Conservation (phyloP, 2,888 invertebrate species). For the Ariolimax columbianus region DNA sequence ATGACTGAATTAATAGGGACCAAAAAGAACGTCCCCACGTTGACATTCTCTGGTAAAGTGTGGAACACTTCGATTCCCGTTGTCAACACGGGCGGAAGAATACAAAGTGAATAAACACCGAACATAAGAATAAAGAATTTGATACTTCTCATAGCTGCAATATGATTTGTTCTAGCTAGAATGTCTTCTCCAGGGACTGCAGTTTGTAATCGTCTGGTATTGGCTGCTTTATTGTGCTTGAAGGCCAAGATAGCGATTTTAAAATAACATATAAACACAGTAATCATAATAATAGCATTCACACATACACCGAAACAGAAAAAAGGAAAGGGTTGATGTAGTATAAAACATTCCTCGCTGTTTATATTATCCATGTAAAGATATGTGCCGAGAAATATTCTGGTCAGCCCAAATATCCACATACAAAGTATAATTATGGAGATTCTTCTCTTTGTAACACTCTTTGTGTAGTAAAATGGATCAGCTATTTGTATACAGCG, state of each 20-base stretch:
- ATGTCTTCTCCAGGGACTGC: neutral
- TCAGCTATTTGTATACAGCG: constrained; percentile 22
- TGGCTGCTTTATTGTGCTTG: constrained; percentile 19
- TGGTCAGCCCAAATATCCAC: neutral
- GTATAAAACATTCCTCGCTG: neutral
- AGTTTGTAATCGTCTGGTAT: neutral
- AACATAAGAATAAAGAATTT: constrained; percentile 17
- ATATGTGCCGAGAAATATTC: neutral
- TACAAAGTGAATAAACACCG: neutral
- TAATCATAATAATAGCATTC: neutral
- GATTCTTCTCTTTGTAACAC: neutral
- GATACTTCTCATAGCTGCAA: neutral
- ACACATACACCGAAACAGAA: neutral
- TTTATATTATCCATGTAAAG: neutral
- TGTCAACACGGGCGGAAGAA: neutral
- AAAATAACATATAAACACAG: constrained; percentile 18
- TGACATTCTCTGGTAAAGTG: neutral
- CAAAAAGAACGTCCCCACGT: neutral
- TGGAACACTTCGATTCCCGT: neutral
- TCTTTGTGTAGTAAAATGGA: constrained; percentile 5
- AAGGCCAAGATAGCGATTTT: constrained; percentile 4
- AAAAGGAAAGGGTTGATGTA: neutral
- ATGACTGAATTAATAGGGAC: neutral
- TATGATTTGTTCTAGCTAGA: neutral
- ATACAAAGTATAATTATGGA: neutral